Percentiles rank a stretch among this genome's conserved stretches.
phyloP scores from a whole-genome alignment of 1,140 invertebrate genomes.

The Atopsyche davidsoni region DNA sequence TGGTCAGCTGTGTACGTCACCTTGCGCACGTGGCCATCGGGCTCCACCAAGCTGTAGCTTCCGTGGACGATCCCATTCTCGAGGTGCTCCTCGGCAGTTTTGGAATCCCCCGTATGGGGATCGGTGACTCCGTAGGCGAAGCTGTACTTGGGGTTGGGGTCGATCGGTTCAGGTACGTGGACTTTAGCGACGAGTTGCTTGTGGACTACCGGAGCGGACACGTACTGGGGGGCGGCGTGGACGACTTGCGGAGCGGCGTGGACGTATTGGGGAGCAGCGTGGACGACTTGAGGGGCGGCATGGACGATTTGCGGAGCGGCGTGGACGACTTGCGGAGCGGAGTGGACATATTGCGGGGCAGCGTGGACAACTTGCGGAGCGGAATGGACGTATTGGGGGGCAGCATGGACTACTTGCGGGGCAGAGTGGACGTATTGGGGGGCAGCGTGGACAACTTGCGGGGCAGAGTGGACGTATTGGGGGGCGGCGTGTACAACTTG shows the following conservation, averaged over 20 bases:
- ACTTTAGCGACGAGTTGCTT: constrained; percentile 35
- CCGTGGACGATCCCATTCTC: constrained; percentile 58
- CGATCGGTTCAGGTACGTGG: constrained; percentile 51
- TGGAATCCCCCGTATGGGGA: constrained; percentile 63
- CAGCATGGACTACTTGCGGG: constrained; percentile 15
- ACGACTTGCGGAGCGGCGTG: constrained; percentile 33
- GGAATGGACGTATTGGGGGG: constrained; percentile 27
- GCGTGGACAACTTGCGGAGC: constrained; percentile 30
- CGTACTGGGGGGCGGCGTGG: constrained; percentile 34
- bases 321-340: constrained; percentile 13
- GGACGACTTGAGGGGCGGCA: constrained; percentile 31
- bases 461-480: constrained; percentile 29
- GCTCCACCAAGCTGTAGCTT: constrained; percentile 57
- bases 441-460: constrained; percentile 28
- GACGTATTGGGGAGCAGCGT: constrained; percentile 32
- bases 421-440: constrained; percentile 16
- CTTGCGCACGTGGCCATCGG: constrained; percentile 57
- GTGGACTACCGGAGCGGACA: constrained; percentile 34
- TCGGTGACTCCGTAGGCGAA: constrained; percentile 68
- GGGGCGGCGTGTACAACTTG: constrained; percentile 5
- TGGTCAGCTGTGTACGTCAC: constrained; percentile 52
- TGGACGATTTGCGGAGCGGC: constrained; percentile 26
- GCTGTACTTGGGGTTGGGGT: constrained; percentile 65
- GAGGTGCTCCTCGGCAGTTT: constrained; percentile 55
- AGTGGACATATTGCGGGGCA: constrained; percentile 16